Percentiles rank a stretch among this genome's conserved stretches.
These are phyloP conservation scores for Chloropsis cyanopogon DNA, from an alignment of 2,113 vertebrate genomes.

Conservation along the genomic window DNA sequence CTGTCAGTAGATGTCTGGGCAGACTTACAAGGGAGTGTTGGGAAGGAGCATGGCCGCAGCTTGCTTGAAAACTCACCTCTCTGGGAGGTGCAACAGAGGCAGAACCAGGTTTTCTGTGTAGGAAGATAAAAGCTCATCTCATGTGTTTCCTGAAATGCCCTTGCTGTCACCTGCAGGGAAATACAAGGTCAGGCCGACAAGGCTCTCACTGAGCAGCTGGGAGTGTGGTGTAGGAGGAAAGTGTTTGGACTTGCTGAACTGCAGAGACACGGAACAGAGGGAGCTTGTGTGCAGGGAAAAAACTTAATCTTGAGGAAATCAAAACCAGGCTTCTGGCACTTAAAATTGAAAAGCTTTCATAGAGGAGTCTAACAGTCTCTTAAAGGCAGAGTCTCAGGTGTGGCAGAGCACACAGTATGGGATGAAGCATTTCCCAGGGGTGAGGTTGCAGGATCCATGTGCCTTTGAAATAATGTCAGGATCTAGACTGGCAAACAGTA, in stretches of 20 bases:
- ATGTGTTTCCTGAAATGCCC: neutral
- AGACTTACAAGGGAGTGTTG: neutral
- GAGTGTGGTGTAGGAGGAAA: neutral
- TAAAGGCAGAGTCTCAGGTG: neutral
- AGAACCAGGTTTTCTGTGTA: neutral
- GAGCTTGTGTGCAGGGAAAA: neutral
- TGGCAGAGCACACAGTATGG: neutral
- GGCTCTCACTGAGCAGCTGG: neutral
- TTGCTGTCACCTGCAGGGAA: neutral
- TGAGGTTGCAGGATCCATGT: neutral
- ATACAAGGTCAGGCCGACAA: neutral
- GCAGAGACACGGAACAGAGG: neutral
- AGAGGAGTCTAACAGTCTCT: neutral
- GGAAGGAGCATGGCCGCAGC: rapidly evolving
- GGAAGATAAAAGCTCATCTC: neutral
- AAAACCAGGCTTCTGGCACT: constrained; percentile 36
- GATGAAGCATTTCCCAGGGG: neutral
- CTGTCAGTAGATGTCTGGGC: neutral
- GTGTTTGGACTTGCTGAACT: neutral
- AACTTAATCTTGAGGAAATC: neutral
- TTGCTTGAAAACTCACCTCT: neutral
- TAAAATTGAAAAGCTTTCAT: neutral
- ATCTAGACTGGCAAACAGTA: neutral
- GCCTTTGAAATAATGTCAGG: neutral
- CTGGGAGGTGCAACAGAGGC: neutral